Evolutionary conservation across 1,140 invertebrate species (phyloP).

Genomic region (Mactra quadrangularis): DNA sequence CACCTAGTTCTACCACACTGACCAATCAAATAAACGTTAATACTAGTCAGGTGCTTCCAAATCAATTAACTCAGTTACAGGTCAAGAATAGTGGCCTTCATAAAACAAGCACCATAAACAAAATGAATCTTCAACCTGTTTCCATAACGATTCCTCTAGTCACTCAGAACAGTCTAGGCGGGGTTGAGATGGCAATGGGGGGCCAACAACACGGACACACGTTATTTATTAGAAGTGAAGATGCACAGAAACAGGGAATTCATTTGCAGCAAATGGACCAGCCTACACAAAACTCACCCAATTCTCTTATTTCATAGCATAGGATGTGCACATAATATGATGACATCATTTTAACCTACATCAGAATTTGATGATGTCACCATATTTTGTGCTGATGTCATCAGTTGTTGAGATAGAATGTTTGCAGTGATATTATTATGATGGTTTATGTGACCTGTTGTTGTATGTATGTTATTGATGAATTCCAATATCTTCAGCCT

Average conservation of each 20-base stretch:
- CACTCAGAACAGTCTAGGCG: constrained; percentile 64
- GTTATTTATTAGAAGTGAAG: constrained; percentile 70
- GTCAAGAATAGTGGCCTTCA: constrained; percentile 74
- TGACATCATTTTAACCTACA: constrained; percentile 34
- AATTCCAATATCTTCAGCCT: too few species aligned
- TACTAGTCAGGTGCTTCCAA: constrained; percentile 63
- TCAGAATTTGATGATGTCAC: constrained; percentile 10
- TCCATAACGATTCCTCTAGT: constrained; percentile 76
- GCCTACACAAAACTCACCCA: constrained; percentile 60
- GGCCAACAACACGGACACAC: constrained; percentile 67
- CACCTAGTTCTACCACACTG: constrained; percentile 22
- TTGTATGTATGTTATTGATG: background rate
- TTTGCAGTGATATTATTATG: constrained; percentile 22
- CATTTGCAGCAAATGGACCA: constrained; percentile 59
- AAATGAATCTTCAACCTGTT: constrained; percentile 74
- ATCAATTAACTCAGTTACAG: constrained; percentile 70
- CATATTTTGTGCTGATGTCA: constrained; percentile 22
- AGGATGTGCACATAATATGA: constrained; percentile 46
- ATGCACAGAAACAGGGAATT: constrained; percentile 63
- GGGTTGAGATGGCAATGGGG: constrained; percentile 61
- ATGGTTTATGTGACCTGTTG: background rate
- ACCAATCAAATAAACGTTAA: constrained; percentile 60
- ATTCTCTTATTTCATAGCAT: constrained; percentile 57
- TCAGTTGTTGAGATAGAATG: constrained; percentile 21
- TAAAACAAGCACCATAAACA: constrained; percentile 68